Percentiles rank a stretch among this genome's conserved stretches.
phyloP scores from a whole-genome alignment of 2,797 vertebrate species.

The Silurus aristotelis region DNA sequence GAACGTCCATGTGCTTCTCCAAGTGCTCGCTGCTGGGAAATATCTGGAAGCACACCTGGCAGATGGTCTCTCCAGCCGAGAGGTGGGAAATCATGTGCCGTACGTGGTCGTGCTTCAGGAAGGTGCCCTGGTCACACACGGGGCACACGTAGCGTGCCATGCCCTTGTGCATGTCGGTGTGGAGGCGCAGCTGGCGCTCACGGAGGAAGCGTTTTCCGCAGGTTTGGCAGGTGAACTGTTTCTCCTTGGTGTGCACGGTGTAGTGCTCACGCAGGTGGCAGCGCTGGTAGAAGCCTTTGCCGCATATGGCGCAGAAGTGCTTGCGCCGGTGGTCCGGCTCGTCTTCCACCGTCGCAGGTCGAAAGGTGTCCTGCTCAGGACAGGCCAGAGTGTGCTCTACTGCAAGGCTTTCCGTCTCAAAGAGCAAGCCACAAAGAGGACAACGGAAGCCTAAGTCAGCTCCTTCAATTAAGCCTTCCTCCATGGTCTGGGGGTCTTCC shows the following conservation, averaged over 20 bases:
- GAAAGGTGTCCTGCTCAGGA: conserved; percentile 88
- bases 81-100: conserved; percentile 99
- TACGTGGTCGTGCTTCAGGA: conserved; percentile 98
- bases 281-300: conserved; percentile 97
- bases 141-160: conserved; percentile 98
- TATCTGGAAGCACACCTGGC: conserved; percentile 99
- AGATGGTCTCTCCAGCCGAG: conserved; percentile 94
- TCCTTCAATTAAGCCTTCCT: conserved; percentile 80
- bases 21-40: conserved; percentile 91
- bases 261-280: conserved; percentile 98
- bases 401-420: conserved; percentile 87
- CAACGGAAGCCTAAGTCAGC: conserved; percentile 83
- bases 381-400: conserved; percentile 90
- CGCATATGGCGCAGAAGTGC: conserved; percentile 96
- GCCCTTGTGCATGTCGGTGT: conserved; percentile 99
- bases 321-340: conserved; percentile 93
- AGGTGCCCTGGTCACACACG: conserved; percentile 97
- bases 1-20: conserved; percentile 97
- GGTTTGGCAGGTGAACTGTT: conserved; percentile 97
- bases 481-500: conserved; percentile 83
- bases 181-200: conserved; percentile 92
- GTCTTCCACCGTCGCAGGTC: conserved; percentile 82
- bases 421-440: conserved; percentile 88
- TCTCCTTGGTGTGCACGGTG: conserved; percentile 98
- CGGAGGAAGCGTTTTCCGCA: conserved; percentile 98